Evolutionary conservation across 2,797 vertebrate species (phyloP).

Genomic region (Tenualosa thibaudeaui): DNA sequence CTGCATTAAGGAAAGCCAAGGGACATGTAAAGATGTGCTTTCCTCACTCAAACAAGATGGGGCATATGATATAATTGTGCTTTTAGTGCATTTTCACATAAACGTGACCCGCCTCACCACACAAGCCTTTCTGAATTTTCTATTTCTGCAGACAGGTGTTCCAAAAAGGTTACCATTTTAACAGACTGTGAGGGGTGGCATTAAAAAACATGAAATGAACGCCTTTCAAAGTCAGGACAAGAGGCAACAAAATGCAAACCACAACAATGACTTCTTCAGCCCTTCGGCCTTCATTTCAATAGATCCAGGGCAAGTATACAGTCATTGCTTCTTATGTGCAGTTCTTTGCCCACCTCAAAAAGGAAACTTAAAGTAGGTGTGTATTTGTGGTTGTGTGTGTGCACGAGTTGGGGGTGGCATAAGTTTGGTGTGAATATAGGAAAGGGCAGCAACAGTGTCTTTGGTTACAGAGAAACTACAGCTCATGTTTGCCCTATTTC

Average conservation of each 20-base stretch:
- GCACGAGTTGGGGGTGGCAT: too few species aligned
- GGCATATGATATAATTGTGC: constrained; percentile 45
- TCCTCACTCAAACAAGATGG: constrained; percentile 32
- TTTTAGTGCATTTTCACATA: constrained; percentile 53
- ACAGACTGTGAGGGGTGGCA: constrained; percentile 16
- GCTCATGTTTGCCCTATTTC: constrained; percentile 18
- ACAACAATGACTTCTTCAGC: background rate
- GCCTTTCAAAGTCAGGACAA: constrained; percentile 5
- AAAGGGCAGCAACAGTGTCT: constrained; percentile 36
- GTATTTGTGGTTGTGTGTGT: too few species aligned
- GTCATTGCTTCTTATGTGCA: constrained; percentile 41
- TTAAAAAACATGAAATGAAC: background rate
- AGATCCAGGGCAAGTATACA: constrained; percentile 34
- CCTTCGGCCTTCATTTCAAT: background rate
- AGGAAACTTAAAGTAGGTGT: background rate
- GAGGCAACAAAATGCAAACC: background rate
- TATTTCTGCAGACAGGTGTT: background rate
- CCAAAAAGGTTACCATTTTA: background rate
- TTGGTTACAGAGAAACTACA: constrained; percentile 51
- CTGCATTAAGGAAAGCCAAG: constrained; percentile 39
- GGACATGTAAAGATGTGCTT: constrained; percentile 33
- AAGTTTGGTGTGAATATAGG: background rate
- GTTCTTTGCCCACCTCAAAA: constrained; percentile 28
- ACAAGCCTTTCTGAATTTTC: constrained; percentile 33
- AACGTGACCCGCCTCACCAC: constrained; percentile 42